Base-by-base conservation (phyloP, 2,797 vertebrate genomes). In the Petrocephalus sullivani region DNA sequence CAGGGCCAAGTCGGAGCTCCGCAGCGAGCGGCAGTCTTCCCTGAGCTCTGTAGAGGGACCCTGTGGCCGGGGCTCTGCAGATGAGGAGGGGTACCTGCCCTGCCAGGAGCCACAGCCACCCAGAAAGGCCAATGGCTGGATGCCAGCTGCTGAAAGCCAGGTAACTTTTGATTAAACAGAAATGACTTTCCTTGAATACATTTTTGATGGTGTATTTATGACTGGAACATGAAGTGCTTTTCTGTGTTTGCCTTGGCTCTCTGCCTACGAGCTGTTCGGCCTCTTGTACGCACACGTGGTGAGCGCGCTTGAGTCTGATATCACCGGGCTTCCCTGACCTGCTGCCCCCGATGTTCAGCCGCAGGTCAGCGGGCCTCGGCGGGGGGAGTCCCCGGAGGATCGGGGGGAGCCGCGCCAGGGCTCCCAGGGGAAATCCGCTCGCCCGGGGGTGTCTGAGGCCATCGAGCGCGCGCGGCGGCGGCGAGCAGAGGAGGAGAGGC, bases 401-500 rank as follows among this genome's bases (percentile, higher is more conserved):
- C 97, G 95, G 89, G 98, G 98, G 49, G 98, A 99, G 82, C 90
- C 94, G 87, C 94, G 95, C 88, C 94, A 94, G 2, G 95, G 95
- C 0, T 91, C 96, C 0, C 93, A 98, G 71, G 97, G 97, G 64
- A 99, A 98, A 91, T 98, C 97, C 64, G 94, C 97, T 54, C 96
- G 97, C 1, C 96, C 97, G 0, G 98, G 99, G 91, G 95, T 99
- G 90, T 98, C 98, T 0, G 98, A 99, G 92, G 98, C 98, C 0
- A 97, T 99, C 0, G 98, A 99, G 89, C 95, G 98, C 37, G 98
- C 98, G 1, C 96, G 98, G n/a, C 95, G 94, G 75, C 95, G 98
- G 0, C 95, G 98, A 0, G 98, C 99, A 83, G 98, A 99, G 90
- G 98, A 99, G 90, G 98, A 99, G 91, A 94, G 98, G 1, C 95